Evolutionary conservation across 2,113 vertebrate genomes (phyloP).

Genomic region (cattle (Bos taurus)): ARS-UCD2.0 NC_037328.1:38391501-38392000

Average conservation of each 20-base stretch:
- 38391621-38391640: background rate
- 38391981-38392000: background rate
- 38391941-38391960: background rate
- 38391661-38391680: background rate
- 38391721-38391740: background rate
- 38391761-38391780: background rate
- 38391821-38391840: background rate
- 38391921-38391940: background rate
- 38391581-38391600: background rate
- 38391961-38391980: slow-evolving; percentile 6
- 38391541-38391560: background rate
- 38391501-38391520: background rate
- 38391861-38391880: background rate
- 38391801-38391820: background rate
- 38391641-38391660: background rate
- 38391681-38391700: background rate
- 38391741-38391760: background rate
- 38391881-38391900: background rate
- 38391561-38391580: background rate
- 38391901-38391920: background rate
- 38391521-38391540: background rate
- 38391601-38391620: background rate
- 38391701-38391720: background rate
- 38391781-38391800: background rate
- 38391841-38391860: background rate